Evolutionary conservation across 2,888 invertebrate species (phyloP), one percentile per base, ranked within the genome.

Genomic region (Diploptera punctata): DNA sequence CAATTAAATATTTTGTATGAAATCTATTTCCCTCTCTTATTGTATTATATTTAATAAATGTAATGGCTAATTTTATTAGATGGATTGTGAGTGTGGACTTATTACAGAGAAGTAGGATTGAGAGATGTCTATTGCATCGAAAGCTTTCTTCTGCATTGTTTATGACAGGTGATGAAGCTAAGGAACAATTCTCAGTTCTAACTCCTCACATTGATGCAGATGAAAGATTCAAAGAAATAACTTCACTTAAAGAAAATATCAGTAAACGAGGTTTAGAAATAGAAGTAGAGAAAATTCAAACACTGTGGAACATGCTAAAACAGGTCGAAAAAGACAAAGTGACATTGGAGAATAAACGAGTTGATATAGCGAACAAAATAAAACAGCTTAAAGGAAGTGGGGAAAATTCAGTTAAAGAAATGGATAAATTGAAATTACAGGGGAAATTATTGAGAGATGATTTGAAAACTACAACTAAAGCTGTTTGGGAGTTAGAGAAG

Each of bases 401-500:
- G 68, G 78, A 82, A 0, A 79, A 82, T 65, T 82, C 85, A 3
- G 77, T 82, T 74, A 79, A 83, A 5, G 81, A 85, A 76, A 80
- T 86, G 1, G 83, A 87, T 33, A 85, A 86, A 76, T 80, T 91
- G 1, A 88, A 87, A 16, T 87, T 69, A 24, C 61, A 89, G 77
- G 85, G 84, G 0, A 84, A 84, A 77, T 78, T 86, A 3, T 67
- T 91, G 0, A 87, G 88, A 78, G 87, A 88, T 57, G 90, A 92
- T 76, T 80, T 91, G n/a, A 91, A 88, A 79, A 82, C 83, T 33
- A 78, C 93, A 1, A 91, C 88, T 79, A 83, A 86, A 13, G 84
- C 86, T 54, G 81, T 90, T n/a, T 91, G 91, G 86, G 88, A 88
- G n/a, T 84, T 93, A 5, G 93, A 94, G 80, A 91, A 92, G 80